Base-by-base conservation (phyloP, 1,140 invertebrate genomes). In the Drosophila oshimai region DNA sequence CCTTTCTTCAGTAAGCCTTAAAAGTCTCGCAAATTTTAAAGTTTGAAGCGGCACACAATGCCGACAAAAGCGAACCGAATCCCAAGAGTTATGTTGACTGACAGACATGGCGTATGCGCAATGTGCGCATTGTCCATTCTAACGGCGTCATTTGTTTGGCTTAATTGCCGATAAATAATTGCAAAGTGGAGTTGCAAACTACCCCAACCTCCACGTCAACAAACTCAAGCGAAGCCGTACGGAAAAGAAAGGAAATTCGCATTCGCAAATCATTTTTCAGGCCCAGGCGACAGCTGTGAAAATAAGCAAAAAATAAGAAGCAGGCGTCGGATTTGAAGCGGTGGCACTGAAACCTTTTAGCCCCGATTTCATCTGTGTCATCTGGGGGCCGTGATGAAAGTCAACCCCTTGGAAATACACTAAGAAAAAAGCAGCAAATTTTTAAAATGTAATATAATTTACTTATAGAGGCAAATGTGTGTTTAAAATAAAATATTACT, bases 221-320 rank as follows among this genome's bases (percentile, higher is more conserved):
- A 50, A 47, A 37, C 41, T 29, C 45, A 37, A 60, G 31, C 39
- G 17, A 54, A 17, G 20, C 31, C 37, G 24, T 31, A 50, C n/a
- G 39, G 37, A 71, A 71, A 47, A 24, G 41, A 53, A 50, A 58
- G 61, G 15, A 41, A 65, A 64, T 64, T 65, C 61, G 34, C 61
- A 65, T 84, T 84, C 71, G 80, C 80, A 86, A 76, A 86, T 86
- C 74, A 84, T 84, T 84, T 84, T 80, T 84, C 80, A 86, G 70
- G 75, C 80, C 84, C 60, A 29, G 72, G 73, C 71, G 77, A 72
- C 74, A 84, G 80, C 80, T 84, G 79, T 64, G 67, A 84, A 79
- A 83, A 83, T 65, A 72, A 81, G 60, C 55, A 36, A 55, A 55
- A 39, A 67, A 33, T 20, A 53, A 41, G 33, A 44, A 69, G 50